phyloP scores from a whole-genome alignment of 30 jellyfish, hydroid and myxozoan genomes.

The Turritopsis rubra region DNA sequence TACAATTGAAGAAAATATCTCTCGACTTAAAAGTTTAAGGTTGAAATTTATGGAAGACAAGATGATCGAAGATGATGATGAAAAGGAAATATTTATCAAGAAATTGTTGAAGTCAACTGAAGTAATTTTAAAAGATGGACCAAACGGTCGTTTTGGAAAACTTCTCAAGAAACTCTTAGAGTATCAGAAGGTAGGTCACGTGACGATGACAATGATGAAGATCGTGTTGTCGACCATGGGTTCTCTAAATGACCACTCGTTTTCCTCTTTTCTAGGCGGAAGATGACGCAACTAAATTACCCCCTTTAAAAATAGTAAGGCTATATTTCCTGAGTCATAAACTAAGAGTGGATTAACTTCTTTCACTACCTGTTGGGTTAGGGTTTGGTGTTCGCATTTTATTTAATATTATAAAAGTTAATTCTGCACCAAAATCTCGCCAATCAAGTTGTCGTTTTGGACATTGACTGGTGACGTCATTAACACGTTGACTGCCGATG shows the following conservation, averaged over 20 bases:
- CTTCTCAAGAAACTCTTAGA: constrained; percentile 8
- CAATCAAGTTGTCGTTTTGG: no score
- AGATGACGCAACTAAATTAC: constrained; percentile 8
- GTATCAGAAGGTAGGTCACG: constrained; percentile 28
- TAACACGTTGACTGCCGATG: no score
- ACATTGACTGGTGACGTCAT: no score
- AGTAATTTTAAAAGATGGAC: constrained; percentile 59
- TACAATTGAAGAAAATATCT: constrained; percentile 51
- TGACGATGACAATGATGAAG: no score
- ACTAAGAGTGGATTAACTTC: no score
- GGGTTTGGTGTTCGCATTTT: background rate
- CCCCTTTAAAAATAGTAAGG: background rate
- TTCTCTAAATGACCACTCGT: no score
- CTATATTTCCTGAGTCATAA: background rate
- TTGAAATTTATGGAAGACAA: constrained; percentile 21
- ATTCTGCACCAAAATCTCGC: no score
- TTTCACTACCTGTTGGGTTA: background rate
- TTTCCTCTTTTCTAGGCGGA: background rate
- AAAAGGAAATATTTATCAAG: constrained; percentile 41
- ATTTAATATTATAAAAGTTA: no score
- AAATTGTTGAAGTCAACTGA: constrained; percentile 49
- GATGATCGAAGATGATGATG: background rate
- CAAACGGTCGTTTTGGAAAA: constrained; percentile 64
- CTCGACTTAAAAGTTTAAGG: constrained; percentile 48
- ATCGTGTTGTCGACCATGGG: no score